phyloP scores from a whole-genome alignment of 2,113 vertebrate species.

The Suncus etruscus region DNA sequence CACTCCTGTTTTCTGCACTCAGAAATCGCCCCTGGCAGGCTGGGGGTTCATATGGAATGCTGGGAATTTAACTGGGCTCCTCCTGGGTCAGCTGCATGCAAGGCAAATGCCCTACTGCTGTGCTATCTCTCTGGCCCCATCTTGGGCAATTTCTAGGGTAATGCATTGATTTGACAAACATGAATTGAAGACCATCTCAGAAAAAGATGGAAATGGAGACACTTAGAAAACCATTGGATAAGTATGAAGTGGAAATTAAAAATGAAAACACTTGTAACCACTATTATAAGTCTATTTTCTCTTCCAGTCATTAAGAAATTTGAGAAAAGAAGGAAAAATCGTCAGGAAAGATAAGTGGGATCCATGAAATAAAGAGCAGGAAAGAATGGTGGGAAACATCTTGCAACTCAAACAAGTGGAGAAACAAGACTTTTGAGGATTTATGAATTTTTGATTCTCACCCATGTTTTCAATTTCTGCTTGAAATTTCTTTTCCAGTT shows the following conservation, averaged over 20 bases:
- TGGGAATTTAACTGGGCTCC: no score
- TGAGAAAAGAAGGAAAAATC: not conserved
- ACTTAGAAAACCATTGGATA: not conserved
- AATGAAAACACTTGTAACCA: not conserved
- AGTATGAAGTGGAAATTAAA: not conserved
- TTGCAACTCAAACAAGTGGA: not conserved
- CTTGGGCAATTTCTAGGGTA: not conserved
- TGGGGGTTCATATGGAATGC: no score
- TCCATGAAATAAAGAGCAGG: not conserved
- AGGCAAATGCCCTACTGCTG: no score
- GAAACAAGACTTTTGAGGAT: not conserved
- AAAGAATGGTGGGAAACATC: not conserved
- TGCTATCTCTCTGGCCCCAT: no score
- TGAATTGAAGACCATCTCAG: not conserved
- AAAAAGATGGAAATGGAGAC: not conserved
- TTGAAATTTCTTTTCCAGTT: slow-evolving; percentile 61
- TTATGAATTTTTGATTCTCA: slow-evolving; percentile 55
- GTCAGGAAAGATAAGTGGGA: not conserved
- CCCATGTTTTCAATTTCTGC: slow-evolving; percentile 72
- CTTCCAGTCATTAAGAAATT: not conserved
- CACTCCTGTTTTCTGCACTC: no score
- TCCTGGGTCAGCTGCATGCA: no score
- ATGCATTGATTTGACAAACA: not conserved
- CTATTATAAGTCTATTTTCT: no score
- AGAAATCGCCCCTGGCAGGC: no score